These are phyloP conservation scores for Calyptomena viridis DNA, from an alignment of 2,113 vertebrate species.

Conservation along the genomic window DNA sequence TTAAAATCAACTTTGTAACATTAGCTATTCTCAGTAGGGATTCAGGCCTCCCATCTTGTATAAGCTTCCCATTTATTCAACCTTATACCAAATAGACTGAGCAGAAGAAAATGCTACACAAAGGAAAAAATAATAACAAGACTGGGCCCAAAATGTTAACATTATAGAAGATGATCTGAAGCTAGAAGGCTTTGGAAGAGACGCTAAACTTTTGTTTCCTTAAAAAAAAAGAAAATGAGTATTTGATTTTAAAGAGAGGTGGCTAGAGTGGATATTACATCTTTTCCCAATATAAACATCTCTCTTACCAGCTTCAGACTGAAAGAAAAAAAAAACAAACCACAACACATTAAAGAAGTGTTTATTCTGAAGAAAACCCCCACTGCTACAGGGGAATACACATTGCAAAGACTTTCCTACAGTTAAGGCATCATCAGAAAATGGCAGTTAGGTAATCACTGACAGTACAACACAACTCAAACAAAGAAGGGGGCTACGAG, in stretches of 20 bases:
- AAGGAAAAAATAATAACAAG: background rate
- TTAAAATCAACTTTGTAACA: conserved; percentile 38
- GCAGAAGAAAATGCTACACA: background rate
- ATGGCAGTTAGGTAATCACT: background rate
- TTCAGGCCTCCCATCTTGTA: background rate
- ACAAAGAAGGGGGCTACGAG: background rate
- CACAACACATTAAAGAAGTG: background rate
- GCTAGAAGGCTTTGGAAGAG: background rate
- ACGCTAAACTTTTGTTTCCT: background rate
- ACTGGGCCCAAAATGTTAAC: background rate
- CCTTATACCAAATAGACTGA: background rate
- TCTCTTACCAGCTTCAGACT: background rate
- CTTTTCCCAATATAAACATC: background rate
- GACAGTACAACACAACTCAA: background rate
- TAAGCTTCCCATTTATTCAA: background rate
- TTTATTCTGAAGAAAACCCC: background rate
- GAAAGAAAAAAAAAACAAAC: background rate
- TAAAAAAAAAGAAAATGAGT: background rate
- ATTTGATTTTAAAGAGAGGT: background rate
- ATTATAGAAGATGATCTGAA: background rate
- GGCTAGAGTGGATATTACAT: background rate
- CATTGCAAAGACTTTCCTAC: background rate
- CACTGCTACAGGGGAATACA: background rate
- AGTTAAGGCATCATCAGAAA: background rate
- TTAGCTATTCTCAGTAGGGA: background rate